Evolutionary conservation across 2,888 invertebrate genomes (phyloP), one percentile per base, ranked within the genome.

Genomic region (Serripes groenlandicus): DNA sequence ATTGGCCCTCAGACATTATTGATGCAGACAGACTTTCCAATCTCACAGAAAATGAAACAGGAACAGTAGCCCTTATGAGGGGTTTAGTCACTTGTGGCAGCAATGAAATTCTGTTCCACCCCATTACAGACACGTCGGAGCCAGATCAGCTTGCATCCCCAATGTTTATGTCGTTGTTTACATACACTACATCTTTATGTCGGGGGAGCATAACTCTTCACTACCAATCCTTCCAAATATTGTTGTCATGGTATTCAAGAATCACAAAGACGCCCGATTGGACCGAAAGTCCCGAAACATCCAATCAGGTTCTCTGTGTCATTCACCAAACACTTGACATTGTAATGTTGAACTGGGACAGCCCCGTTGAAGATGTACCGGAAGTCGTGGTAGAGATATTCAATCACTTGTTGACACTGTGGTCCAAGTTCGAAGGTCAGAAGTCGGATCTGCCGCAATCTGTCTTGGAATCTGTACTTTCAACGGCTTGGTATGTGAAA

Each of bases 321-420:
- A 56, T 84, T 21, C 64, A 75, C 54, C 75, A 85, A 32, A 90
- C 91, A n/a, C 68, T 92, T 54, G 76, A 89, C 7, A 76, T 92
- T 23, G 85, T 93, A 28, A 90, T 92, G 86, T 76, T 91, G 56
- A 90, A 93, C 83, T 90, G 92, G 88, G 93, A 93, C 75, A 93
- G 91, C 71, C 93, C 93, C 11, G 92, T 93, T n/a, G 92, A 92
- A 58, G 93, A 93, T 78, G 93, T 93, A 18, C 84, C 91, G 30
- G 91, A 92, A 32, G 83, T 81, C 75, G 90, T 90, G 11, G 78
- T 86, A 4, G 88, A 90, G n/a, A 88, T 90, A 9, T 92, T 92
- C 68, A 68, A 82, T 54, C 64, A 42, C 9, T 66, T 93, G 75
- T 73, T 93, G 81, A 82, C 87, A 21, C 32, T 90, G 21, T 91